Base-by-base conservation (phyloP, 2,797 vertebrate species). In the Muraenolepis orangiensis region DNA sequence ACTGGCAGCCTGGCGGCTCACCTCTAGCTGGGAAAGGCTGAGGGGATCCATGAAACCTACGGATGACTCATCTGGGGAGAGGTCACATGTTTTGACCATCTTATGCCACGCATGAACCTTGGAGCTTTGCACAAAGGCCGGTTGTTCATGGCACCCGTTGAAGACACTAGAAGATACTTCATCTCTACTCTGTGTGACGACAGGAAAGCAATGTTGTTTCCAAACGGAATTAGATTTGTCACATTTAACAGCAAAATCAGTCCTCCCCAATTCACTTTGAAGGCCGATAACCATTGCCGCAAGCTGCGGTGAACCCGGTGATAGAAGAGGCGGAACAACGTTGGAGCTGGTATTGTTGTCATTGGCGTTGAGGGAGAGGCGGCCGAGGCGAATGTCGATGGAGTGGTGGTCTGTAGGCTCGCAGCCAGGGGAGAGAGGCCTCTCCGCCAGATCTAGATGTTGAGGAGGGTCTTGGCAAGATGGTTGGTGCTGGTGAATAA, bases 361-460 rank as follows among this genome's bases (percentile, higher is more conserved):
- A 61, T 86, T 89, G 20, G 77, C 80, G 67, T 90, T 86, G 57
- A 46, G 6, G 31, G 74, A 74, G 16, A 75, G 74, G 74, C 87
- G 42, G 0, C 76, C 79, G 36, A 14, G 74, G 18, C 80, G 64
- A 31, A 73, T 29, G 3, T 73, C 66, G 13, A 69, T 74, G 30
- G 72, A 66, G 38, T 46, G 51, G 29, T 28, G 13, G 20, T 72
- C 38, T 14, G 34, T 36, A 5, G 69, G 72, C 68, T 61, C 75
- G 31, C 67, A 75, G 30, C 84, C 84, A 69, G 91, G 91, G 64
- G 93, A 94, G 71, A 92, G 91, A 12, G 93, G 92, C 78, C 91
- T 93, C 82, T 95, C 93, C 64, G 94, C 92, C 34, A 78, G 84
- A 74, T 84, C 82, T 78, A 23, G 76, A 26, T 76, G 79, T 80